phyloP scores from a whole-genome alignment of 2,797 vertebrate genomes.

The Fistularia tabacaria region DNA sequence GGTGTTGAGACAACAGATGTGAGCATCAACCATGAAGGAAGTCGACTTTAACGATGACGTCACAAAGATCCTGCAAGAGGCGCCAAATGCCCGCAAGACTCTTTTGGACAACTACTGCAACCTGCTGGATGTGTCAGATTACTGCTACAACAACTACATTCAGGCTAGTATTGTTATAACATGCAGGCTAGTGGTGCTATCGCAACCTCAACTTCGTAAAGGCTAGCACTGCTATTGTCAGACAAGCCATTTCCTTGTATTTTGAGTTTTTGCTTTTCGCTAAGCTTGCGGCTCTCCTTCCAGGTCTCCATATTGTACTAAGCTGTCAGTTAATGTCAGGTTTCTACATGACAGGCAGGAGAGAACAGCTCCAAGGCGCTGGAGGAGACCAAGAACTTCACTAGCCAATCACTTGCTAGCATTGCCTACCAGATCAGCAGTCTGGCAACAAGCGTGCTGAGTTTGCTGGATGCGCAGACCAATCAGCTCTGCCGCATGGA shows the following conservation, averaged over 20 bases:
- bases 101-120: constrained; percentile 56
- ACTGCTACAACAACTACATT: constrained; percentile 23
- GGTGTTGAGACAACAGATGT: too few relatives aligned
- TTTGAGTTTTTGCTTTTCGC: not conserved
- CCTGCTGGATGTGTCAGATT: constrained; percentile 51
- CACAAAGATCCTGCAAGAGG: constrained; percentile 50
- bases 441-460: constrained; percentile 76
- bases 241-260: too few relatives aligned
- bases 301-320: constrained; percentile 5
- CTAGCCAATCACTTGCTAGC: constrained; percentile 87
- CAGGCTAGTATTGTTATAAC: not conserved
- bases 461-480: constrained; percentile 82
- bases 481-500: constrained; percentile 76
- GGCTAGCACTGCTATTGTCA: constrained; percentile 4
- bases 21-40: not conserved
- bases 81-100: constrained; percentile 39
- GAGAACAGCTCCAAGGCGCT: constrained; percentile 41
- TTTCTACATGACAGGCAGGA: constrained; percentile 29
- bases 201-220: constrained; percentile 41
- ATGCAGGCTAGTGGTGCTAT: constrained; percentile 3
- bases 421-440: constrained; percentile 85
- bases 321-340: constrained; percentile 7
- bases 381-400: constrained; percentile 86
- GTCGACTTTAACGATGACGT: constrained; percentile 36
- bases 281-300: not conserved